Evolutionary conservation across 2,888 invertebrate species (phyloP), one percentile per base, ranked within the genome.

Genomic region (Agrochola litura): DNA sequence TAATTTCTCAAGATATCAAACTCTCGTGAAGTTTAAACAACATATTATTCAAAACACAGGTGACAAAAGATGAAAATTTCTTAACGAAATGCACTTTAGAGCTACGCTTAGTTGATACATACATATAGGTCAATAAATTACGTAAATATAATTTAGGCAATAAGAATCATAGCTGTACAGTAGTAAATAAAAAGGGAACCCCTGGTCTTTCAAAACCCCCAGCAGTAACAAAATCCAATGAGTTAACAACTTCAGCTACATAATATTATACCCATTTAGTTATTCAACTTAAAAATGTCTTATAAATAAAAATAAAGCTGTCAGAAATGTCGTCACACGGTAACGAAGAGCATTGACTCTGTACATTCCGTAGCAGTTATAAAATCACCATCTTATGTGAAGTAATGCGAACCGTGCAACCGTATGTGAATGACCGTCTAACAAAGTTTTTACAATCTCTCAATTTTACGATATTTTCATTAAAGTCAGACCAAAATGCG

Each of bases 91-190:
- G 95, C 95, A 95, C 87, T 92, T 94, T 92, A 93, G 92, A 93
- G 91, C 95, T 95, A 95, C 93, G 88, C 93, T 94, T 94, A 95
- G 88, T 90, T 90, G 84, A 91, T 91, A 93, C 90, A 92, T 95
- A 95, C 92, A 94, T 90, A 92, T 89, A 92, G 91, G 92, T 95
- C 93, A 96, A 96, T 96, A 96, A 96, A 94, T 96, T 96, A 96
- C 95, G 95, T 96, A 95, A 96, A 95, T 95, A 96, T 95, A 96
- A 95, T 95, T 95, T 96, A 96, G 95, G 94, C 94, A 93, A 93
- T 92, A 91, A 89, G 90, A 93, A 92, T 91, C 89, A 93, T 91
- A 95, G 92, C 95, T 96, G 95, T 96, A 96, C 96, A 88, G 72
- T 71, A 94, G 93, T 89, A 92, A 93, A 94, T 90, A 86, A 90